Evolutionary conservation across 2,888 invertebrate species (phyloP).

Genomic region (Nephrotoma appendiculata): DNA sequence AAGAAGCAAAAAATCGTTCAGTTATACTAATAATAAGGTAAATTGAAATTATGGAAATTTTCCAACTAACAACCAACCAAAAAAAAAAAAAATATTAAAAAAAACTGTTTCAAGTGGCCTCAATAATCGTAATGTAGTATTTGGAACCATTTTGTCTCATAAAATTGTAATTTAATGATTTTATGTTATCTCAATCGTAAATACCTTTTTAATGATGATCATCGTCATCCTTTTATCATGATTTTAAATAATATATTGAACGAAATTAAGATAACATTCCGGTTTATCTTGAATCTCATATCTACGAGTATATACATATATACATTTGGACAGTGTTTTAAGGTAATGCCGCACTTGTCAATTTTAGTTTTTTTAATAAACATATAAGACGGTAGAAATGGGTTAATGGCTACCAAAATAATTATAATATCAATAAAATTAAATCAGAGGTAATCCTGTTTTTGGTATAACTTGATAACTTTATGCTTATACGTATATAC

Average conservation of each 20-base stretch:
- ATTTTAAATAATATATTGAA: not conserved
- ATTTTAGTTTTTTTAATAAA: not conserved
- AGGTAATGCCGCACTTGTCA: not conserved
- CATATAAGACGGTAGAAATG: not conserved
- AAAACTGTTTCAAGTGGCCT: not conserved
- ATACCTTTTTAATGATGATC: not conserved
- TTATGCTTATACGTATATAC: not conserved
- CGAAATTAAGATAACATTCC: not conserved
- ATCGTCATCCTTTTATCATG: not conserved
- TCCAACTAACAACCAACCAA: not conserved
- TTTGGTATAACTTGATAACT: not conserved
- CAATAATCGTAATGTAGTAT: not conserved
- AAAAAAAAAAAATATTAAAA: not conserved
- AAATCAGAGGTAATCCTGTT: not conserved
- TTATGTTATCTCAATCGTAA: not conserved
- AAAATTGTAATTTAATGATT: not conserved
- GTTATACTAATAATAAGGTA: not conserved
- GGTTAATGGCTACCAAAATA: not conserved
- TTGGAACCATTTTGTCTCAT: not conserved
- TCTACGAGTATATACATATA: not conserved
- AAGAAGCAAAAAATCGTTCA: not conserved
- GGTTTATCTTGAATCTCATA: not conserved
- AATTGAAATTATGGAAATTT: not conserved
- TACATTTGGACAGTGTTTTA: not conserved
- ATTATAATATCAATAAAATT: not conserved